These are phyloP conservation scores for Poeciliopsis infans DNA, from an alignment of 2,797 vertebrate species.

Conservation along the genomic window DNA sequence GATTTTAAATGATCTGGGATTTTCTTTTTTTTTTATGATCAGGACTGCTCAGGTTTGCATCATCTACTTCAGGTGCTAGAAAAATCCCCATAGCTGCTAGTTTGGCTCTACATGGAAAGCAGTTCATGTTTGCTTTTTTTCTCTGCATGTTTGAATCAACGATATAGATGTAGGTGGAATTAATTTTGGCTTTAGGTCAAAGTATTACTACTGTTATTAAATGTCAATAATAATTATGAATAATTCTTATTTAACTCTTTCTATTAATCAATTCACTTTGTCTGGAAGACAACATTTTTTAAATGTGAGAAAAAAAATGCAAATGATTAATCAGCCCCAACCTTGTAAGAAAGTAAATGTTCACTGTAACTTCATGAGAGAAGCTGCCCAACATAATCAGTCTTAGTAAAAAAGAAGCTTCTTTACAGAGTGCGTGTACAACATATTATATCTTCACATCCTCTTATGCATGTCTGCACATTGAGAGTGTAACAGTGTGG, in stretches of 20 bases:
- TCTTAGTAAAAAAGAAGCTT: conserved; percentile 58
- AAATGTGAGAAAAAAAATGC: conserved; percentile 5
- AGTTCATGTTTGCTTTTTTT: background rate
- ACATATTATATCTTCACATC: conserved; percentile 29
- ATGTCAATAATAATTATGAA: background rate
- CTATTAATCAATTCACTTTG: background rate
- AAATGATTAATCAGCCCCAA: conserved; percentile 1
- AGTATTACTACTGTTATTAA: background rate
- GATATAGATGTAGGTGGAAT: background rate
- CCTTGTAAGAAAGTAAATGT: conserved; percentile 52
- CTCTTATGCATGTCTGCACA: conserved; percentile 50
- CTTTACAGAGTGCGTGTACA: conserved; percentile 17
- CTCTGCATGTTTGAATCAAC: background rate
- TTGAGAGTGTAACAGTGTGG: conserved; percentile 55
- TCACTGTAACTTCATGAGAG: conserved; percentile 52
- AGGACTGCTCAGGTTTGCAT: background rate
- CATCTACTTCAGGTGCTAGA: background rate
- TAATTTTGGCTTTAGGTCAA: background rate
- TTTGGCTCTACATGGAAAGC: background rate
- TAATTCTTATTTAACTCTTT: background rate
- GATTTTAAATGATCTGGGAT: background rate
- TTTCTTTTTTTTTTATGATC: background rate
- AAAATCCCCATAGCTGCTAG: background rate
- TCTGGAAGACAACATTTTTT: conserved; percentile 8
- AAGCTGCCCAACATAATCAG: conserved; percentile 65